Evolutionary conservation across 2,797 vertebrate species (phyloP), one percentile per base, ranked within the genome.

Genomic region (Poeciliopsis gracilis): DNA sequence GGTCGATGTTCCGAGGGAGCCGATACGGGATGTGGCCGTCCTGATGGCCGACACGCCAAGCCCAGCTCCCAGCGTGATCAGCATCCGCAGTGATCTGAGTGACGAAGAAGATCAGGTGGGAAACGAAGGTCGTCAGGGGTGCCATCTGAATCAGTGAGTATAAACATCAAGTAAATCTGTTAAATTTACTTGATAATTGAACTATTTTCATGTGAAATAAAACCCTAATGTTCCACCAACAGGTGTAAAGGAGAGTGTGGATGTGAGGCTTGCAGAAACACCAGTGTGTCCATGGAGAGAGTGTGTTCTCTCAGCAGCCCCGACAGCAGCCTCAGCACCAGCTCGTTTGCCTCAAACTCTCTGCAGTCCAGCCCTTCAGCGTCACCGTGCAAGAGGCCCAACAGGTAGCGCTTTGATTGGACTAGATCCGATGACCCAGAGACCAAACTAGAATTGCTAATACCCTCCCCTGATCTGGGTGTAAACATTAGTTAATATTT

Each of bases 261-360:
- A 86, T 99, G 98, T 77, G 98, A 99, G 95, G 97, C 97, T 15
- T 99, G 98, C 92, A 96, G 97, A 90, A 97, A 95, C 92, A 92
- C 93, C 85, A 98, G 96, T 33, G 95, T 99, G 92, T 97, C 97
- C 79, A 97, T 98, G 59, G 97, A 98, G 85, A 96, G 98, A 0
- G 97, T 98, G 82, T 99, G 98, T 90, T 99, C 98, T 5, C 94
- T 99, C 67, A 99, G 98, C 92, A 99, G 98, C 84, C 98, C 98
- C 0, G 98, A 99, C 53, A 99, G 98, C 94, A 98, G 97, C 53
- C 94, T 99, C 88, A 99, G 98, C 90, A 98, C 97, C 76, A 97
- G 97, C 86, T 99, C 98, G 30, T 96, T 94, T 5, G 90, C 95
- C 73, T 96, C 96, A 12, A 91, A 95, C 82, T 99, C 98, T 0